Conservation (phyloP, 2,888 invertebrate species). For the Mesochorus sp. region DNA sequence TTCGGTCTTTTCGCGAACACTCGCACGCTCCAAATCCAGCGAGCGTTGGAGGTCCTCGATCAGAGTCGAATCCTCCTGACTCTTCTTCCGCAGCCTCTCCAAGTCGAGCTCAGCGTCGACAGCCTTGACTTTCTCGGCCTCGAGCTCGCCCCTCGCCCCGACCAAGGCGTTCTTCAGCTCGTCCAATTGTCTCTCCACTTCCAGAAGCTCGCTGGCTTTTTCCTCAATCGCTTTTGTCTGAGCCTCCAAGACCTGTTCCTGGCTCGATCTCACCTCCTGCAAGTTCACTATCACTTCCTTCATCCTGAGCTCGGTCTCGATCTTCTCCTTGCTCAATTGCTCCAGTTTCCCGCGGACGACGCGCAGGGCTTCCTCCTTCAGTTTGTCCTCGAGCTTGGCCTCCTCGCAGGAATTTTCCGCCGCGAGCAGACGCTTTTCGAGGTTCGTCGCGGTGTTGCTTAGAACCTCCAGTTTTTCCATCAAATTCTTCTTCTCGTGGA, state of each 20-base stretch:
- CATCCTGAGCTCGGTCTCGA: slow-evolving; percentile 69
- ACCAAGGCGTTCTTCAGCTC: slow-evolving; percentile 3
- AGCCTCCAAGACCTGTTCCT: slow-evolving; percentile 68
- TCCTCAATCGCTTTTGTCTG: slow-evolving; percentile 71
- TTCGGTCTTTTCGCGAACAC: background rate
- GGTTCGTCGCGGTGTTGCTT: slow-evolving; percentile 22
- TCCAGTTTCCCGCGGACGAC: slow-evolving; percentile 65
- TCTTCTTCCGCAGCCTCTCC: background rate
- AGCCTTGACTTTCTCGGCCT: slow-evolving; percentile 12
- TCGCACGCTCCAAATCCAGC: background rate
- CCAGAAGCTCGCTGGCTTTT: slow-evolving; percentile 60
- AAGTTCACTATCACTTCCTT: slow-evolving; percentile 72
- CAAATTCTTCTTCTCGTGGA: slow-evolving; percentile 27
- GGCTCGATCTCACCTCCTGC: slow-evolving; percentile 70
- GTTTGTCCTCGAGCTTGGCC: slow-evolving; percentile 62
- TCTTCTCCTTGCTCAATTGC: slow-evolving; percentile 62
- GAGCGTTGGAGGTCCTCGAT: slow-evolving; percentile 5
- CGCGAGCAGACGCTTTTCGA: slow-evolving; percentile 54
- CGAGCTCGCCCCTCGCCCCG: slow-evolving; percentile 8
- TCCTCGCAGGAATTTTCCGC: slow-evolving; percentile 57
- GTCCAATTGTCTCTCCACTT: slow-evolving; percentile 60
- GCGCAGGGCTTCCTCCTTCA: slow-evolving; percentile 66
- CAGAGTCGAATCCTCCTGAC: background rate
- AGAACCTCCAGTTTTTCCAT: slow-evolving; percentile 31
- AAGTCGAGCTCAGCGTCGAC: background rate